A percentile compares a stretch with the other conserved stretches of the same genome.
phyloP scores from a whole-genome alignment of 2,888 invertebrate genomes.

The Metopia argyrocephala region DNA sequence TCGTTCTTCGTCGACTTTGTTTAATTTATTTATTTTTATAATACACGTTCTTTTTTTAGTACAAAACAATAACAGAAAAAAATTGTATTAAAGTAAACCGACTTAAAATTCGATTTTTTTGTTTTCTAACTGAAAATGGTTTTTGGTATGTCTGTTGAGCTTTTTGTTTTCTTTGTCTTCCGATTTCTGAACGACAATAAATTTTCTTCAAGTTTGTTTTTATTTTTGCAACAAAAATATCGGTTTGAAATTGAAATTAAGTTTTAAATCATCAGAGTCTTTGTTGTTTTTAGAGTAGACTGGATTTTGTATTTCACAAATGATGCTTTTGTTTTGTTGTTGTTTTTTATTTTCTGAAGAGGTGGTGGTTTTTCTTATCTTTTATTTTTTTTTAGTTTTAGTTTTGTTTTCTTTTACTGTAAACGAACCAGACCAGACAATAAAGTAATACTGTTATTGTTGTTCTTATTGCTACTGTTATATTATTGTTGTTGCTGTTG shows the following conservation, averaged over 20 bases:
- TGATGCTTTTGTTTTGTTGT: conserved; percentile 8
- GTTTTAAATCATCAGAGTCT: conserved; percentile 3
- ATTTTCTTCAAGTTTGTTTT: conserved; percentile 10
- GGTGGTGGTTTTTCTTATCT: conserved; percentile 14
- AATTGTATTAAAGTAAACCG: too few species aligned
- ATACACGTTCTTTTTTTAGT: neutral
- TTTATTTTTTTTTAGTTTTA: neutral
- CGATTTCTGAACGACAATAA: conserved; percentile 3
- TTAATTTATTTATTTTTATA: neutral
- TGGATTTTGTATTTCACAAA: neutral
- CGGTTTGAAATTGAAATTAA: conserved; percentile 22
- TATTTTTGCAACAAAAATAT: neutral
- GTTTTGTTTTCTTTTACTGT: neutral
- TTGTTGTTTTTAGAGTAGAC: neutral
- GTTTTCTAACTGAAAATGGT: neutral
- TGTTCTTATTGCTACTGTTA: conserved; percentile 2
- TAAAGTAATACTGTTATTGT: conserved; percentile 21
- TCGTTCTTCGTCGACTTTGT: neutral
- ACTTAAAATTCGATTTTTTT: neutral
- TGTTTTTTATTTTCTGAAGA: neutral
- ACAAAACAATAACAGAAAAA: neutral
- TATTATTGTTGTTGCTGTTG: conserved; percentile 12
- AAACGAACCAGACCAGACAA: conserved; percentile 26
- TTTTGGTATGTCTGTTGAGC: neutral
- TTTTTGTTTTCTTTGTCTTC: conserved; percentile 8